phyloP scores from a whole-genome alignment of 2,888 invertebrate species.

The Agrypnus murinus region DNA sequence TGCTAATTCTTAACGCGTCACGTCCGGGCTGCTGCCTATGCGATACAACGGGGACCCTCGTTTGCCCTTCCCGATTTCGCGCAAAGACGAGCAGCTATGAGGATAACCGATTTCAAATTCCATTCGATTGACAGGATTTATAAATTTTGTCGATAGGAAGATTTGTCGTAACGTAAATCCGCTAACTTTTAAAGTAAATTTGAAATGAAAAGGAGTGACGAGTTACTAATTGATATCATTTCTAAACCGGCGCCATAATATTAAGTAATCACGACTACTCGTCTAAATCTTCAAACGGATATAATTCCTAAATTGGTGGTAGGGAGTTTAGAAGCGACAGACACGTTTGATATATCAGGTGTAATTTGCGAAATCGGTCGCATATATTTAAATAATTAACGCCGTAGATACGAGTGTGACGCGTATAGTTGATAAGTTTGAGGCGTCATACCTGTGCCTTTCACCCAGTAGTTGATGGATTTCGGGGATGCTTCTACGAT shows the following conservation, averaged over 20 bases:
- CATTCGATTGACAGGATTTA: conserved; percentile 64
- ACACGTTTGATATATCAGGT: conserved; percentile 35
- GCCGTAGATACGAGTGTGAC: conserved; percentile 56
- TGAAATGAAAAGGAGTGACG: conserved; percentile 20
- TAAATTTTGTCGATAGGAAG: conserved; percentile 57
- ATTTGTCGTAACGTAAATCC: conserved; percentile 24
- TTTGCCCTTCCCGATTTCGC: conserved; percentile 47
- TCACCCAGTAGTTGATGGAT: conserved; percentile 93
- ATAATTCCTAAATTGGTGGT: conserved; percentile 34
- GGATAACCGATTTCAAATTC: conserved; percentile 64
- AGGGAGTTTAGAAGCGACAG: conserved; percentile 35
- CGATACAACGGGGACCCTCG: conserved; percentile 54
- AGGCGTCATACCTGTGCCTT: conserved; percentile 34
- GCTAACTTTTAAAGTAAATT: conserved; percentile 19
- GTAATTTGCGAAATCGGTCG: conserved; percentile 51
- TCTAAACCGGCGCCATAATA: not conserved
- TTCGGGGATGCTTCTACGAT: conserved; percentile 92
- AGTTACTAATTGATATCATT: conserved; percentile 16
- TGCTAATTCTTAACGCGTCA: conserved; percentile 69
- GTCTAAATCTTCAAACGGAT: conserved; percentile 37
- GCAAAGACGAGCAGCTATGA: conserved; percentile 37
- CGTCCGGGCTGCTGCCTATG: conserved; percentile 63
- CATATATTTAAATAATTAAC: conserved; percentile 66
- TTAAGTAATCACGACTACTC: conserved; percentile 24
- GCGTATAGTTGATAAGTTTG: conserved; percentile 59